phyloP scores from a whole-genome alignment of 2,113 vertebrate genomes.

The Archocentrus centrarchus region DNA sequence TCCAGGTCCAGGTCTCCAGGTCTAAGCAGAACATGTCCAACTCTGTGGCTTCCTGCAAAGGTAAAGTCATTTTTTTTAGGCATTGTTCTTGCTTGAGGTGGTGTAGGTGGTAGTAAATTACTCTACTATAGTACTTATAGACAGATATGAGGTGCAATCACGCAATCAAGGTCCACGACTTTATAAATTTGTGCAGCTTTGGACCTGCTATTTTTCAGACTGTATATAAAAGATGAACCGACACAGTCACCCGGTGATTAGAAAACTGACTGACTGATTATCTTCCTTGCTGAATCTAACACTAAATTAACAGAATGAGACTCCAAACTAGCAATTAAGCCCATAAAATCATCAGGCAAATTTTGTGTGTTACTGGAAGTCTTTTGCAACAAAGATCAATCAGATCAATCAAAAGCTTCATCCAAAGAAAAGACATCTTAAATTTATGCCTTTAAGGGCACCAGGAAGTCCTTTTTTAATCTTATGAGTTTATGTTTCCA shows the following conservation, averaged over 20 bases:
- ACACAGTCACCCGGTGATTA: too few species aligned
- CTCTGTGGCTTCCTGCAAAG: slow-evolving; percentile 85
- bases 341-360: too few species aligned
- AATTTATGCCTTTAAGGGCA: neutral
- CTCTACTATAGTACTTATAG: neutral
- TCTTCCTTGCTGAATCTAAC: neutral
- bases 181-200: neutral
- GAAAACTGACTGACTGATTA: neutral
- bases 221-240: neutral
- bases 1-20: slow-evolving; percentile 93
- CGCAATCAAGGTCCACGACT: too few species aligned
- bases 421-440: neutral
- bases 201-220: neutral
- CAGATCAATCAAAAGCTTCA: neutral
- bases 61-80: neutral
- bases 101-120: accelerated
- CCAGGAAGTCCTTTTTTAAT: neutral
- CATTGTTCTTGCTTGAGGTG: accelerated
- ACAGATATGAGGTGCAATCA: neutral
- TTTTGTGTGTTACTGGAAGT: too few species aligned
- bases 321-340: too few species aligned
- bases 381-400: too few species aligned
- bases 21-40: slow-evolving; percentile 93
- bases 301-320: too few species aligned
- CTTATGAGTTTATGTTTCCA: too few species aligned